Percentiles rank a stretch among this genome's conserved stretches.
These are phyloP conservation scores for Antechinus stuartii DNA, from an alignment of 2,113 vertebrate genomes.

Conservation along the genomic window DNA sequence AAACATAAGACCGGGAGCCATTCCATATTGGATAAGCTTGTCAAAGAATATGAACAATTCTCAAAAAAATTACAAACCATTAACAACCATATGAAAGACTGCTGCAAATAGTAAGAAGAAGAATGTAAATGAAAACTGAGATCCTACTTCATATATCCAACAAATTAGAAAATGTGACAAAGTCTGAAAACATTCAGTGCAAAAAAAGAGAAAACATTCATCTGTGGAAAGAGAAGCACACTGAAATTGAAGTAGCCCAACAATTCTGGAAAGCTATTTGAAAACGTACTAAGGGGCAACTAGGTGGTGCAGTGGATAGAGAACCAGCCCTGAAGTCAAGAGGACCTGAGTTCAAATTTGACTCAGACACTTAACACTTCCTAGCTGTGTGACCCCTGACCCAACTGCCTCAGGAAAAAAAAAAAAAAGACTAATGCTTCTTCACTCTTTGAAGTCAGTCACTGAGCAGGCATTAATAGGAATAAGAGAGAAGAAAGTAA, in stretches of 20 bases:
- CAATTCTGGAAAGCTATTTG: background rate
- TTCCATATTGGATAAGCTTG: background rate
- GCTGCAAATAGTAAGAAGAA: background rate
- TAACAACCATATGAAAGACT: background rate
- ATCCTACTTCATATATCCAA: background rate
- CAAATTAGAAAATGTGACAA: background rate
- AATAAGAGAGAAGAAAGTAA: background rate
- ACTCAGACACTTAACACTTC: too few species aligned
- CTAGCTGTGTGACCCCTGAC: too few species aligned
- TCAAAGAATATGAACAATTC: background rate
- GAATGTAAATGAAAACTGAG: background rate
- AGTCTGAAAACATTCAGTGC: background rate
- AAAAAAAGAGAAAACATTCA: background rate
- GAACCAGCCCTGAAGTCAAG: too few species aligned
- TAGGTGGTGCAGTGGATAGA: too few species aligned
- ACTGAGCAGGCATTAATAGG: background rate
- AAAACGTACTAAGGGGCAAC: background rate
- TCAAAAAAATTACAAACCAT: background rate
- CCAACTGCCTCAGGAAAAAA: too few species aligned
- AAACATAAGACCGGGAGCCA: background rate
- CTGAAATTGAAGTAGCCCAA: background rate
- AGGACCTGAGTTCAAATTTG: too few species aligned
- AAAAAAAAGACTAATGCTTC: background rate
- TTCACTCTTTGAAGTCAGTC: background rate
- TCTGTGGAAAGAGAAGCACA: background rate